Percentiles rank a stretch among this genome's conserved stretches.
These are phyloP conservation scores for Parasteatoda lunata DNA, from an alignment of 2,888 invertebrate genomes.

Conservation along the genomic window DNA sequence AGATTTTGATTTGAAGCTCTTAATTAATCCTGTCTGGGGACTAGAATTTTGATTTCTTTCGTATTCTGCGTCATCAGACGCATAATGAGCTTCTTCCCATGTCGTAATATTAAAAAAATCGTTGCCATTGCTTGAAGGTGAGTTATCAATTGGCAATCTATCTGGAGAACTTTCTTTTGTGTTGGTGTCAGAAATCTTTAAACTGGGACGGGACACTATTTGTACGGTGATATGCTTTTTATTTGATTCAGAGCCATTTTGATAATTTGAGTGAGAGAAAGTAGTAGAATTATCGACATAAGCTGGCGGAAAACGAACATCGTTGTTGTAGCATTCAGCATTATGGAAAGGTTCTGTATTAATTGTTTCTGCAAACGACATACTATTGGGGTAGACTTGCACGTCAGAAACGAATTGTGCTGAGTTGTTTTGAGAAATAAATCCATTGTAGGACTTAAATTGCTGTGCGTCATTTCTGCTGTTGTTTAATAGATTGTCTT, in stretches of 20 bases:
- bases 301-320: slow-evolving; percentile 29
- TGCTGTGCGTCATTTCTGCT: background rate
- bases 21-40: background rate
- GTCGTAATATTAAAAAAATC: slow-evolving; percentile 49
- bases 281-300: background rate
- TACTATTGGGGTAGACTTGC: background rate
- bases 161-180: background rate
- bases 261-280: background rate
- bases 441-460: background rate
- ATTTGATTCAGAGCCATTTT: background rate
- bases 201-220: slow-evolving; percentile 15
- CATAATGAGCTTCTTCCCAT: slow-evolving; percentile 53
- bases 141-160: background rate
- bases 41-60: background rate
- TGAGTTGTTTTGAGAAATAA: background rate
- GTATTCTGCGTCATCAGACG: background rate
- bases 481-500: slow-evolving; percentile 1
- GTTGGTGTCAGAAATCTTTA: background rate
- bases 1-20: slow-evolving; percentile 43
- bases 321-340: slow-evolving; percentile 44
- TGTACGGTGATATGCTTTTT: slow-evolving; percentile 50
- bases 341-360: slow-evolving; percentile 18
- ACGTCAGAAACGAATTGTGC: background rate
- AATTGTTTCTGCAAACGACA: slow-evolving; percentile 10
- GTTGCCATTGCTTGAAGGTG: background rate